These are phyloP conservation scores for Leptopilina drosophilae DNA, from an alignment of 2,888 invertebrate genomes.

Conservation along the genomic window DNA sequence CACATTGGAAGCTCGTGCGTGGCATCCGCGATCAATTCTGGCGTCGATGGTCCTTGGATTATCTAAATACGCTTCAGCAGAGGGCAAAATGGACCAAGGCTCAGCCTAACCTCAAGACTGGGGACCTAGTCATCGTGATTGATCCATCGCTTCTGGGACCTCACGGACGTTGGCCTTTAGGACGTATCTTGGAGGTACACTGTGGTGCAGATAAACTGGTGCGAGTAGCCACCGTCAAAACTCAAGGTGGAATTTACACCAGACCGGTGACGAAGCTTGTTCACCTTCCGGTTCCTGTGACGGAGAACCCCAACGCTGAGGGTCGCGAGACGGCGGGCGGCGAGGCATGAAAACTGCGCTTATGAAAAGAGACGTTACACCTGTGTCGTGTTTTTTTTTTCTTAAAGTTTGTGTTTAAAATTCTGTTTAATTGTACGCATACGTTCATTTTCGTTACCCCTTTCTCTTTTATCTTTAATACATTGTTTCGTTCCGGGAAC, in stretches of 20 bases:
- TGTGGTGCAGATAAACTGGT: conserved; percentile 52
- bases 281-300: neutral
- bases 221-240: conserved; percentile 50
- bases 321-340: too few species aligned
- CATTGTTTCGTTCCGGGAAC: too few species aligned
- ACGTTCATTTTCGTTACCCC: too few species aligned
- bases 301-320: too few species aligned
- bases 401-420: too few species aligned
- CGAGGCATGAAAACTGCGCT: too few species aligned
- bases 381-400: too few species aligned
- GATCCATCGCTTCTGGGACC: conserved; percentile 40
- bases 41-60: conserved; percentile 43
- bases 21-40: conserved; percentile 39
- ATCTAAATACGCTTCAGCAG: conserved; percentile 43
- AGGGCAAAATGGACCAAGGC: conserved; percentile 41
- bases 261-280: neutral
- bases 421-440: too few species aligned
- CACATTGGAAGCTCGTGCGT: conserved; percentile 43
- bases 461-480: too few species aligned
- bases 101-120: conserved; percentile 3
- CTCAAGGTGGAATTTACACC: neutral
- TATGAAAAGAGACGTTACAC: too few species aligned
- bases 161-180: conserved; percentile 54
- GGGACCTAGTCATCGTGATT: conserved; percentile 52
- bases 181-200: conserved; percentile 46